These are phyloP conservation scores for Lampris incognitus DNA, from an alignment of 2,113 vertebrate genomes.

Conservation along the genomic window DNA sequence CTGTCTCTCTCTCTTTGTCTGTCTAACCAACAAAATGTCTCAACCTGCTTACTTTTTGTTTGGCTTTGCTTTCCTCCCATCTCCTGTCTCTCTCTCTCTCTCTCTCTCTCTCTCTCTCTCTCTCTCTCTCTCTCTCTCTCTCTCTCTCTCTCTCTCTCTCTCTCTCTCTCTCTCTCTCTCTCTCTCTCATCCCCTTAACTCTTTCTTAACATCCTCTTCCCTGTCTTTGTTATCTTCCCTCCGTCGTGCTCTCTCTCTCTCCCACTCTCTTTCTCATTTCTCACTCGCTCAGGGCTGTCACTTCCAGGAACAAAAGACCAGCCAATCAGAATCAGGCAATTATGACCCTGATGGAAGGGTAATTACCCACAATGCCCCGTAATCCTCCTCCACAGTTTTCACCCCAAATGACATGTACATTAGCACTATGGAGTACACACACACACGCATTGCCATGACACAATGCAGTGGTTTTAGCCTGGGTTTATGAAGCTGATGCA, in stretches of 20 bases:
- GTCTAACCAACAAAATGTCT: not conserved
- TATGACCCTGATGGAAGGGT: slow-evolving; percentile 58
- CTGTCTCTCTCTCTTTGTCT: slow-evolving; percentile 7
- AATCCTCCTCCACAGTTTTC: slow-evolving; percentile 53
- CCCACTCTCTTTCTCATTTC: not conserved
- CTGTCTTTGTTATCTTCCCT: not conserved
- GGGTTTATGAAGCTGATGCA: slow-evolving; percentile 45
- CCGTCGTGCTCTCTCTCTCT: not conserved
- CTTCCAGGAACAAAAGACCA: slow-evolving; percentile 51
- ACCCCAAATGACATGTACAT: slow-evolving; percentile 56
- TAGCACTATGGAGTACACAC: slow-evolving; percentile 18
- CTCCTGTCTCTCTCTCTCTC: not conserved
- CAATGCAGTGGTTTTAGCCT: not conserved
- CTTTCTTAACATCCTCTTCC: not conserved
- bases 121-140: not conserved
- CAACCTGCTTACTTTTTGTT: slow-evolving; percentile 12
- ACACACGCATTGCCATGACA: not conserved
- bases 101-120: slow-evolving; percentile 12
- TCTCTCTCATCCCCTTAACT: not conserved
- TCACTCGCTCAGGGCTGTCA: slow-evolving; percentile 37
- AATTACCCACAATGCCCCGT: slow-evolving; percentile 61
- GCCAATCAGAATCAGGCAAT: slow-evolving; percentile 53
- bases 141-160: slow-evolving; percentile 1
- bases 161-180: not conserved
- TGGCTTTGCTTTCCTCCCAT: not conserved